Percentiles rank a stretch among this genome's conserved stretches.
Conservation (phyloP, 2,113 vertebrate genomes). For the Pygoscelis antarcticus region DNA sequence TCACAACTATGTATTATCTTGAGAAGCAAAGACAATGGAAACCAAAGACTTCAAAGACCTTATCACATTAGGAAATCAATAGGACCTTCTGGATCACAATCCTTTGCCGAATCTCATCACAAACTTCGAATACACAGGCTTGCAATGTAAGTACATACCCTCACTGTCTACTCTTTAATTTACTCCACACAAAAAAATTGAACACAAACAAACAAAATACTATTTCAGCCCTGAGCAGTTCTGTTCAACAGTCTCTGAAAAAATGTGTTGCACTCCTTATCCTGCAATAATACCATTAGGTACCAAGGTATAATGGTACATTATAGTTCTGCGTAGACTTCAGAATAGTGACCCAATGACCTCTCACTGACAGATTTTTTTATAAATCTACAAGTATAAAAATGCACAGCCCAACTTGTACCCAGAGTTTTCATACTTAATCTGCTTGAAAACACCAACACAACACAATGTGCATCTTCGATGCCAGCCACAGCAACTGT, state of each 20-base stretch:
- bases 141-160: background rate
- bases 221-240: background rate
- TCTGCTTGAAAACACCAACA: background rate
- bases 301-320: background rate
- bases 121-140: no score
- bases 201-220: background rate
- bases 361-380: background rate
- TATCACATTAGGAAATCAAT: background rate
- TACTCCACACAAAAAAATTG: no score
- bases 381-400: background rate
- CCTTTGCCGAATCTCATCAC: background rate
- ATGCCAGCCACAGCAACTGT: background rate
- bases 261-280: fast-evolving
- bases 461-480: background rate
- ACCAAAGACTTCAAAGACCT: background rate
- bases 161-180: background rate
- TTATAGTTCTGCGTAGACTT: background rate
- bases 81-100: background rate
- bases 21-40: background rate
- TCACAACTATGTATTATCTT: background rate
- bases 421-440: background rate
- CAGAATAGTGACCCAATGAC: background rate
- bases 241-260: background rate
- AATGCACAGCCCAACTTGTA: background rate
- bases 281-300: background rate